These are phyloP conservation scores for Melanogrammus aeglefinus DNA, from an alignment of 2,797 vertebrate species.

Conservation along the genomic window DNA sequence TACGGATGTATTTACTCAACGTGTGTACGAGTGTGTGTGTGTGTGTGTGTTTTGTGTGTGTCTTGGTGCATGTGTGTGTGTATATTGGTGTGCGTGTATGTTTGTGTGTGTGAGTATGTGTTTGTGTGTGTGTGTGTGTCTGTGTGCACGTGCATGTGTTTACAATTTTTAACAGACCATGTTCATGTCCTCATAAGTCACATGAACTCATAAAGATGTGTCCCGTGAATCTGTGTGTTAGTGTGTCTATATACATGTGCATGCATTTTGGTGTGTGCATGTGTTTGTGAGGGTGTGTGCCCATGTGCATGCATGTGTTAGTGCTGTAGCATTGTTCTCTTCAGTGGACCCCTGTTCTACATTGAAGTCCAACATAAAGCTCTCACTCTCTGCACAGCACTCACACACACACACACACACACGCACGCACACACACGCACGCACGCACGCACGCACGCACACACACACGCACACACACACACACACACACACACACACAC, in stretches of 20 bases:
- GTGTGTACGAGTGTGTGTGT: no score
- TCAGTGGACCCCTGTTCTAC: conserved; percentile 51
- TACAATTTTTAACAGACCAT: background rate
- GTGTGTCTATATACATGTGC: no score
- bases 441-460: no score
- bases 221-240: background rate
- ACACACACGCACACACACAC: conserved; percentile 8
- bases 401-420: background rate
- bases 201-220: background rate
- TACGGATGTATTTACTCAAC: background rate
- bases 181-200: background rate
- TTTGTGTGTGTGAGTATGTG: no score
- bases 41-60: no score
- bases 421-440: conserved; percentile 6
- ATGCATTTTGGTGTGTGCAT: no score
- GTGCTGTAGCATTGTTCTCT: conserved; percentile 32
- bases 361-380: conserved; percentile 29
- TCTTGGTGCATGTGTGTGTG: background rate
- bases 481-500: conserved; percentile 8
- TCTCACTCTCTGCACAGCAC: background rate
- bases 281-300: conserved; percentile 7
- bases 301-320: conserved; percentile 10
- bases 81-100: background rate
- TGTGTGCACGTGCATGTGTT: background rate
- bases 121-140: background rate